Base-by-base conservation (phyloP, 37 sponge, comb jelly and placozoan species). In the Oscarella lobularis region DNA sequence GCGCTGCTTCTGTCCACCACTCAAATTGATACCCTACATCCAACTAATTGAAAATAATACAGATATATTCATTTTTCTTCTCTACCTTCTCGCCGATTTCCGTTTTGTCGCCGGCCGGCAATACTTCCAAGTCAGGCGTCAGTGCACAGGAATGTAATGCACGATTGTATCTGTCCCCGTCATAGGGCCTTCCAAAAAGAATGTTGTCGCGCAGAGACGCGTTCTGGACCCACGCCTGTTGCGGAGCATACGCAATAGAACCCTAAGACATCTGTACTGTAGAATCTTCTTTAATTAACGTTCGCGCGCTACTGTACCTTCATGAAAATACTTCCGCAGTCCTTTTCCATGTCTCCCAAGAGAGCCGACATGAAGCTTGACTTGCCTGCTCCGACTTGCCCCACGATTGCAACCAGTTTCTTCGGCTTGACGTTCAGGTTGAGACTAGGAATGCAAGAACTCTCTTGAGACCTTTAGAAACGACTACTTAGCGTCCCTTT, bases 1-100 rank as follows among this genome's bases (percentile, higher is more conserved):
- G 4, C 98, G 67, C 86, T 97, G 98, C 80, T 97, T 97, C 89
- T 97, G 98, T 66, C 98, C 98, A 48, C 98, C 98, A 88, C 98
- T 97, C 41, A 97, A 72, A 78, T 97, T 97, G 75, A 97, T 97
- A 39, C 98, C 98, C 93, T 95, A 80, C 36, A 39, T 29, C 40
- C 6, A 68, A 68, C 71, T n/a, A 68, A 32, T 31, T 5, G 9
- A 0, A 74, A 39, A 74, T 9, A n/a, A n/a, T n/a, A n/a, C n/a
- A n/a, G n/a, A n/a, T n/a, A n/a, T n/a, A n/a, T n/a, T n/a, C n/a
- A n/a, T 48, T 27, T 48, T 48, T 5, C 33, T 5, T 14, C 31
- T 68, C 31, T 65, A 95, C 96, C 96, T 98, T 98, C 81, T 98
- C 99, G 48, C 99, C 99, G 5, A 98, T 98, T 85, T 98, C 99